These are phyloP conservation scores for Falco cherrug DNA, from an alignment of 2,797 vertebrate species.

Conservation along the genomic window DNA sequence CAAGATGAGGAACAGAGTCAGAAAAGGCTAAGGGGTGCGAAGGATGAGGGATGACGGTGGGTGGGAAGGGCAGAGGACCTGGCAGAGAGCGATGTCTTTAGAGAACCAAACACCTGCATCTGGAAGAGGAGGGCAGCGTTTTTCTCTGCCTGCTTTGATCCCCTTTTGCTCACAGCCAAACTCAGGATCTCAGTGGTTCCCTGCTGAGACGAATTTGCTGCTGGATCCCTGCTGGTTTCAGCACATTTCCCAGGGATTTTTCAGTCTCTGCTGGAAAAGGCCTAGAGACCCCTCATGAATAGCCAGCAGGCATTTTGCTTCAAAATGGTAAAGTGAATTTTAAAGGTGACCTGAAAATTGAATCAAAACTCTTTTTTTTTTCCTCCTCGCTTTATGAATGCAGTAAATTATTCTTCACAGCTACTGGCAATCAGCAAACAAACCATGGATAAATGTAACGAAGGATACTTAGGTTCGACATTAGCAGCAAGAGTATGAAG, in stretches of 20 bases:
- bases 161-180: background rate
- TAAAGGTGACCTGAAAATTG: background rate
- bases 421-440: background rate
- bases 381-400: background rate
- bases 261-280: background rate
- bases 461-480: background rate
- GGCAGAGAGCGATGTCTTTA: background rate
- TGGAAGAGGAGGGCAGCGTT: background rate
- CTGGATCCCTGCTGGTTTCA: background rate
- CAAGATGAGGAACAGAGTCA: background rate
- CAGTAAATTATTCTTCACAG: background rate
- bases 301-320: background rate
- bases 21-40: background rate
- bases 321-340: fast-evolving
- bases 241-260: background rate
- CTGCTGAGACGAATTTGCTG: fast-evolving
- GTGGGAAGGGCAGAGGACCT: background rate
- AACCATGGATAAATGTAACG: fast-evolving
- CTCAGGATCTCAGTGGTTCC: background rate
- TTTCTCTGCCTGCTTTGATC: background rate
- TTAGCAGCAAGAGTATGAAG: background rate
- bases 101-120: background rate
- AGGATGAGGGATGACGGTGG: background rate
- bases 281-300: background rate
- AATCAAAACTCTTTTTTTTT: background rate